These are phyloP conservation scores for Lytechinus variegatus DNA, from an alignment of 35 echinoderm and acorn worm genomes.

Conservation along the genomic window DNA sequence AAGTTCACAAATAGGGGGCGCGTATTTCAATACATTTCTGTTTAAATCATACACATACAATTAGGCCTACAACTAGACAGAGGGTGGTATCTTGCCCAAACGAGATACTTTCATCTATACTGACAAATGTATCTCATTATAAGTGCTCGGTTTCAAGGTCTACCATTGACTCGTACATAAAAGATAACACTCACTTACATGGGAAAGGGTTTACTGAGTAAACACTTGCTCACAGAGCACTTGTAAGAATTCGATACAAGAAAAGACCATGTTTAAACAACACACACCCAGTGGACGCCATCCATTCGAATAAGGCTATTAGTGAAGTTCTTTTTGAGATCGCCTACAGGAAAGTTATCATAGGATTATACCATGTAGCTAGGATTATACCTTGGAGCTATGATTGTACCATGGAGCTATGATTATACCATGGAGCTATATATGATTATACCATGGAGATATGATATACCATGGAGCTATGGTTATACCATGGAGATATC, in stretches of 20 bases:
- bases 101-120: not conserved
- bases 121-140: not conserved
- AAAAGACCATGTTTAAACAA: constrained; percentile 13
- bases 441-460: too few relatives aligned
- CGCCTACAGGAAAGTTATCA: not conserved
- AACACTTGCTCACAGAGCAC: not conserved
- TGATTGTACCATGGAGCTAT: too few relatives aligned
- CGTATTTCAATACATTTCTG: not conserved
- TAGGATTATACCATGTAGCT: not conserved
- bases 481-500: too few relatives aligned
- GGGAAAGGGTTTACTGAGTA: not conserved
- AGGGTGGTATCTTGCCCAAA: too few relatives aligned
- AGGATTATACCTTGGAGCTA: too few relatives aligned
- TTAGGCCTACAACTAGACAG: too few relatives aligned
- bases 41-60: too few relatives aligned
- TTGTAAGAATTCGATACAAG: constrained; percentile 9
- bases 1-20: not conserved
- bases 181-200: constrained; percentile 1
- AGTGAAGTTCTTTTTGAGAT: not conserved
- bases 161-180: not conserved
- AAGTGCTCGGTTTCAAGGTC: not conserved
- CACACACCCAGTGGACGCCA: not conserved
- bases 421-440: too few relatives aligned
- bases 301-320: not conserved
- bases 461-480: too few relatives aligned